These are phyloP conservation scores for Caenorhabditis tropicalis DNA, from an alignment of 1,140 invertebrate genomes.

Conservation along the genomic window DNA sequence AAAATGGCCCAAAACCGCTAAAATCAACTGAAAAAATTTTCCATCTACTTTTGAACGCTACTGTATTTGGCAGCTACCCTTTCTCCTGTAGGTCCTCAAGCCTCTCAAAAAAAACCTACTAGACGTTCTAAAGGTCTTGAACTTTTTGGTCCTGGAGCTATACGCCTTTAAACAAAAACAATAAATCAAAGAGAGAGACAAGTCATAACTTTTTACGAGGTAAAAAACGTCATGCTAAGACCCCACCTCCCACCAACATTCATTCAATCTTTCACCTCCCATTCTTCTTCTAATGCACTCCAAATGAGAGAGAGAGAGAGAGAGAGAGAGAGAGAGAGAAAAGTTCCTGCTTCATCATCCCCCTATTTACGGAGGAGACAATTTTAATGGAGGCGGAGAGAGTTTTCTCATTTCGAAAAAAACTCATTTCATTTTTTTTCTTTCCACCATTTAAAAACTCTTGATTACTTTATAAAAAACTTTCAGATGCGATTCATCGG, in stretches of 20 bases:
- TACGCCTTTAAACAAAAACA: no score
- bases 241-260: neutral
- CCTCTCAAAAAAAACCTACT: no score
- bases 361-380: neutral
- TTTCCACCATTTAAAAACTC: neutral
- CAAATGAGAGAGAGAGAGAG: neutral
- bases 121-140: no score
- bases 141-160: no score
- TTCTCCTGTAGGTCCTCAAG: no score
- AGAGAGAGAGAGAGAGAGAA: neutral
- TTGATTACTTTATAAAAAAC: neutral
- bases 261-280: neutral
- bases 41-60: no score
- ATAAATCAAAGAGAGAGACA: no score
- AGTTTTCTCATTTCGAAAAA: slow-evolving; percentile 5
- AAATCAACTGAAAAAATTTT: no score
- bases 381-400: neutral
- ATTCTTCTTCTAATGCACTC: neutral
- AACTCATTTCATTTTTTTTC: neutral
- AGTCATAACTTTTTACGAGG: neutral
- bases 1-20: no score
- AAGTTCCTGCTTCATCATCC: no score
- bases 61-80: no score
- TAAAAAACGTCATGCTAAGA: neutral
- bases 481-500: slow-evolving; percentile 13